Percentiles rank a stretch among this genome's conserved stretches.
Evolutionary conservation across 2,888 invertebrate species (phyloP).

Genomic region (Dasypogon diadema): DNA sequence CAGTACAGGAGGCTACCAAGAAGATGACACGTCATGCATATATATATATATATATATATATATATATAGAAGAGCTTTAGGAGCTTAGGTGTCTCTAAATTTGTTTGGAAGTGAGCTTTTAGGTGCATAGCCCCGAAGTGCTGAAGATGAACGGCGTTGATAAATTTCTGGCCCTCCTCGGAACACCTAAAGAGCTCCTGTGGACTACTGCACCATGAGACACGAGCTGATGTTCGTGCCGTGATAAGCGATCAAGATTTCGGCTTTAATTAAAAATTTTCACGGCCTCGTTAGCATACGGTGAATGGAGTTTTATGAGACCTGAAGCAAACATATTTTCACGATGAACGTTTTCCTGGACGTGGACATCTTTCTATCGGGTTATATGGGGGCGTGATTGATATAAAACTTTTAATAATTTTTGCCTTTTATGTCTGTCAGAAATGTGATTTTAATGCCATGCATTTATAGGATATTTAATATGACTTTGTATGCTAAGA

Average conservation of each 20-base stretch:
- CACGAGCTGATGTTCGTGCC: neutral
- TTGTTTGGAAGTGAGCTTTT: conserved; percentile 22
- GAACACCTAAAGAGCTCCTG: neutral
- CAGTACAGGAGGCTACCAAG: no score
- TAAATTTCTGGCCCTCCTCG: conserved; percentile 17
- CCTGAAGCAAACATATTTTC: no score
- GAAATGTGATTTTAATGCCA: no score
- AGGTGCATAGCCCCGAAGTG: neutral
- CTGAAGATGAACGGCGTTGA: conserved; percentile 18
- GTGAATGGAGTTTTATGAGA: neutral
- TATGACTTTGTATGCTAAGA: no score
- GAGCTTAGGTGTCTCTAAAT: conserved; percentile 21
- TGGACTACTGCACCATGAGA: neutral
- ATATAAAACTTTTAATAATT: no score
- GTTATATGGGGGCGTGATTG: no score
- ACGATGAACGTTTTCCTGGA: no score
- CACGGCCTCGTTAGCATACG: neutral
- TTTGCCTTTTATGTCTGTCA: no score
- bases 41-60: no score
- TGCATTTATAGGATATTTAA: no score
- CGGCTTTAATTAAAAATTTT: conserved; percentile 29
- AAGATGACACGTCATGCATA: no score
- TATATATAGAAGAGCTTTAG: conserved; percentile 25
- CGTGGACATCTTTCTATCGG: no score
- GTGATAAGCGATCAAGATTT: conserved; percentile 39